Evolutionary conservation across 2,888 invertebrate genomes (phyloP), one percentile per base, ranked within the genome.

Genomic region (Ormyrus rosae): DNA sequence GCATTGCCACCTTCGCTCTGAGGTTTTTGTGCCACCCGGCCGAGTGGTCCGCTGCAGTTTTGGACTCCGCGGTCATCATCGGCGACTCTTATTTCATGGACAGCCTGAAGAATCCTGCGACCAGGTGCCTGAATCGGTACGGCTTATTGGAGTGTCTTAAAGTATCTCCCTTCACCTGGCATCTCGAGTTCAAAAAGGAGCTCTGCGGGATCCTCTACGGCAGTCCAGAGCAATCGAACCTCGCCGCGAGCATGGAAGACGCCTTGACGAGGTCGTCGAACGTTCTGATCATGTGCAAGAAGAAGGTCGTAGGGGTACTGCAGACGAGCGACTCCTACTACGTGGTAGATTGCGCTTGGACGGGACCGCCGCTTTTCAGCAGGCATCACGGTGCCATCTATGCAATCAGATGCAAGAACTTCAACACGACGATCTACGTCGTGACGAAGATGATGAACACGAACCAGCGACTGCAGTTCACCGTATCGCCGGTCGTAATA

Each of bases 361-460:
- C 87, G 0, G 90, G 90, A 0, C 88, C 88, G 11, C 90, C 90
- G 0, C 61, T 90, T 0, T 90, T 90, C 74, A 13, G 78, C 0
- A 86, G 83, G 45, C 85, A 87, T 72, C 87, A 81, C 64, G 88
- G 89, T 0, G 89, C 90, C 0, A 83, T 87, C 34, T 90, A 90
- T 48, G 87, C 86, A 5, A 84, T 91, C 4, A 87, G 90, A 6
- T 90, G 90, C 19, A 85, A 71, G 8, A 88, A 89, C 71, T 82
- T 87, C 9, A 85, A 85, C n/a, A 81, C 86, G 3, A 72, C 89
- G 2, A 80, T 89, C 0, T 91, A 90, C 71, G 86, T 84, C 0
- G 19, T 89, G 2, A 86, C 86, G 0, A 90, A 89, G 67, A 90
- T 90, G 65, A 58, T 91, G 0, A 90, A 91, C 63, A 88, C 88